These are phyloP conservation scores for Mesorhabditis sp. DNA, from an alignment of 2,888 invertebrate species.

Conservation along the genomic window DNA sequence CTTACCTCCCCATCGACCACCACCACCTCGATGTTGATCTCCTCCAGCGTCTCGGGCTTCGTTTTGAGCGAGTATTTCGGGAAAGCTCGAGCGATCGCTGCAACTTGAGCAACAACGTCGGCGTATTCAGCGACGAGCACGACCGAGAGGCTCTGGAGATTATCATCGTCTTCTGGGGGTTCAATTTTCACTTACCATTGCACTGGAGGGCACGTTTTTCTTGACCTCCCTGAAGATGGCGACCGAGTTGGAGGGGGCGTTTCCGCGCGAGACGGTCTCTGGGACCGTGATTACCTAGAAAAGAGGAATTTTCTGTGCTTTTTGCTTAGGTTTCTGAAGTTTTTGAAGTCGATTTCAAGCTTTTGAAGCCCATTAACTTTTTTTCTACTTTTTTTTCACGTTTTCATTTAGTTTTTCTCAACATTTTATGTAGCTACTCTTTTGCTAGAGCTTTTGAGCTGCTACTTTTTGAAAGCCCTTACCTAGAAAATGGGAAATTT, in stretches of 20 bases:
- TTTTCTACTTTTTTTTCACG: no score
- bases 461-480: no score
- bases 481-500: constrained; percentile 19
- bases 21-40: constrained; percentile 45
- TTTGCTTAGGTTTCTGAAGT: no score
- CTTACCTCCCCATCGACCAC: constrained; percentile 34
- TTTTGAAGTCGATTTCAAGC: no score
- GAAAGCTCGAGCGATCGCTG: constrained; percentile 77
- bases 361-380: no score
- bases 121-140: constrained; percentile 61
- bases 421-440: no score
- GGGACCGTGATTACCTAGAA: constrained; percentile 37
- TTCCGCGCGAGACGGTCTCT: constrained; percentile 35
- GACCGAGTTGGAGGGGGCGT: constrained; percentile 40
- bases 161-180: no score
- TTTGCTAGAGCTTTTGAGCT: no score
- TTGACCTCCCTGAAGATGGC: constrained; percentile 13
- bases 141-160: constrained; percentile 31
- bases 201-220: constrained; percentile 19
- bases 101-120: constrained; percentile 76
- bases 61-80: constrained; percentile 71
- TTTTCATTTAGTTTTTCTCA: no score
- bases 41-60: constrained; percentile 11
- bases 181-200: constrained; percentile 18
- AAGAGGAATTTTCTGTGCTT: no score